Percentiles rank a stretch among this genome's conserved stretches.
phyloP scores from a whole-genome alignment of 2,797 vertebrate genomes.

The Gadopsis bispinosus region DNA sequence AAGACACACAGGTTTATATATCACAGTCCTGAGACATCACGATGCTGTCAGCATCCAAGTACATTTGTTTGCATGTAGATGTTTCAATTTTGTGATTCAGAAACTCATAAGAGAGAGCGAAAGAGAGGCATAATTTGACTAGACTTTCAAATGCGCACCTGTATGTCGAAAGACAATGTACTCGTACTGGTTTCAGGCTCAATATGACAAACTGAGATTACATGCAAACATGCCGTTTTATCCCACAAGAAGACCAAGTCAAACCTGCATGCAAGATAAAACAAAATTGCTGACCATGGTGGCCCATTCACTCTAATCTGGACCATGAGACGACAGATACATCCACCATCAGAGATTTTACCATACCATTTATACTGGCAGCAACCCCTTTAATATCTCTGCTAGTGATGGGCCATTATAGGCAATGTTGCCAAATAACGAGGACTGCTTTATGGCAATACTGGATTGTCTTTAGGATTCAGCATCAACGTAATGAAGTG shows the following conservation, averaged over 20 bases:
- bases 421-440: background rate
- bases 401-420: background rate
- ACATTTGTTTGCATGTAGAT: background rate
- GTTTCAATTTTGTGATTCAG: background rate
- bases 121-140: slow-evolving; percentile 74
- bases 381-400: background rate
- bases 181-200: slow-evolving; percentile 61
- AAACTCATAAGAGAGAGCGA: background rate
- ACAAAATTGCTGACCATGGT: background rate
- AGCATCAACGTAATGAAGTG: background rate
- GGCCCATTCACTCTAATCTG: background rate
- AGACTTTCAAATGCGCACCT: slow-evolving; percentile 83
- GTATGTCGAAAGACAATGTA: slow-evolving; percentile 38
- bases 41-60: background rate
- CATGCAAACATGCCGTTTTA: slow-evolving; percentile 70
- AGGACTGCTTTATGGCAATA: background rate
- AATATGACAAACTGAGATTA: slow-evolving; percentile 59
- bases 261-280: background rate
- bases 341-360: background rate
- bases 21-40: slow-evolving; percentile 5
- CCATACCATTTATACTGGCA: background rate
- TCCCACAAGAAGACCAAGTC: background rate
- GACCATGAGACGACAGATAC: background rate
- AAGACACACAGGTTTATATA: slow-evolving; percentile 31
- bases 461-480: no score